phyloP scores from a whole-genome alignment of 2,888 invertebrate genomes.

The Monochamus alternatus region DNA sequence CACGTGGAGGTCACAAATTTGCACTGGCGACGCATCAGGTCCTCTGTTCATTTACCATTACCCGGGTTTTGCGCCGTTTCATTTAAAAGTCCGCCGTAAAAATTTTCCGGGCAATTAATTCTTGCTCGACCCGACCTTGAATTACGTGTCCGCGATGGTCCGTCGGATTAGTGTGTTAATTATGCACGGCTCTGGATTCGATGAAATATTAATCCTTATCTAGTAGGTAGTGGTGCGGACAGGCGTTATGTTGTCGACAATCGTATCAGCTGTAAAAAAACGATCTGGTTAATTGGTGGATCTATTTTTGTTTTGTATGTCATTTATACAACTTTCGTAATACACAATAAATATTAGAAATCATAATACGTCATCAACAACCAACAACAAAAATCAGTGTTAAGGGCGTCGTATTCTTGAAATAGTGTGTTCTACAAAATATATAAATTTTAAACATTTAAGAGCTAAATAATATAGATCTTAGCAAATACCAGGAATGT shows the following conservation, averaged over 20 bases:
- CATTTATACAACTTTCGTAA: not conserved
- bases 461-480: too few species aligned
- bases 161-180: constrained; percentile 24
- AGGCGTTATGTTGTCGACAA: constrained; percentile 2
- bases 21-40: constrained; percentile 51
- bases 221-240: not conserved
- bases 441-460: too few species aligned
- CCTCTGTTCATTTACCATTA: constrained; percentile 63
- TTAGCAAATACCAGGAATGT: too few species aligned
- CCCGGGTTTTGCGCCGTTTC: constrained; percentile 59
- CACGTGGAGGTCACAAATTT: too few species aligned
- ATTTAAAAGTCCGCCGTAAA: constrained; percentile 59
- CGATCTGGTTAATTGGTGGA: not conserved
- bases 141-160: constrained; percentile 33
- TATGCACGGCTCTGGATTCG: constrained; percentile 15
- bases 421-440: too few species aligned
- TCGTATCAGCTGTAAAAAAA: not conserved
- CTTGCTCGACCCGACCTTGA: constrained; percentile 47
- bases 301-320: constrained; percentile 4
- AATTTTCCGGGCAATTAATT: constrained; percentile 59
- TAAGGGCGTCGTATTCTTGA: too few species aligned
- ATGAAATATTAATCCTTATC: constrained; percentile 21
- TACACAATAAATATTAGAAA: too few species aligned
- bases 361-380: too few species aligned
- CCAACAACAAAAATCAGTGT: too few species aligned